Evolutionary conservation across 2,888 invertebrate genomes (phyloP).

Genomic region (Phalera bucephala): DNA sequence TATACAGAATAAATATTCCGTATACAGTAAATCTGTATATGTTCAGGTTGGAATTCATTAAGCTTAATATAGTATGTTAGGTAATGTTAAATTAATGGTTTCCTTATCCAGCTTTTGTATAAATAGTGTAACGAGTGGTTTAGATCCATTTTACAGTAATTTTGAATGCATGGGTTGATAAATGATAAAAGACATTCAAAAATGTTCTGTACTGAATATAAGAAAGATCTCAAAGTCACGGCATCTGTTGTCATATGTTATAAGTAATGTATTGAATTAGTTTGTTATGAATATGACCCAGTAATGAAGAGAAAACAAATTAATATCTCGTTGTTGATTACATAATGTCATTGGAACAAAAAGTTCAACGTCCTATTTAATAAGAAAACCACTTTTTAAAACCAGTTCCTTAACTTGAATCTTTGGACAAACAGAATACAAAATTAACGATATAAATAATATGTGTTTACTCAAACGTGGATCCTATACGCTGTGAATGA

Average conservation of each 20-base stretch:
- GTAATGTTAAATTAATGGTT: constrained; percentile 8
- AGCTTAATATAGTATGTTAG: constrained; percentile 2
- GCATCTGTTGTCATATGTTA: too few species aligned
- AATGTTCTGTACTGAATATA: too few species aligned
- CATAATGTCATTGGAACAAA: constrained; percentile 59
- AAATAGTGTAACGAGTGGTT: background rate
- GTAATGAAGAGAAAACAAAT: constrained; percentile 60
- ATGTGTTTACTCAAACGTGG: constrained; percentile 32
- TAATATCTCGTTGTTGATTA: constrained; percentile 55
- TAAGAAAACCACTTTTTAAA: constrained; percentile 72
- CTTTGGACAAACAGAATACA: constrained; percentile 49
- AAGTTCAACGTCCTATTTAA: constrained; percentile 76
- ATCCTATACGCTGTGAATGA: constrained; percentile 23
- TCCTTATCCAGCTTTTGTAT: constrained; percentile 4
- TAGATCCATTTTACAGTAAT: too few species aligned
- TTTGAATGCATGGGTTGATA: too few species aligned
- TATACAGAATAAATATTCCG: background rate
- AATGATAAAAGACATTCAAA: too few species aligned
- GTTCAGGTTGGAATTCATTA: constrained; percentile 7
- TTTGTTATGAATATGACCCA: constrained; percentile 33
- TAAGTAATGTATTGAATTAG: constrained; percentile 6
- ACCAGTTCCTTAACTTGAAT: constrained; percentile 62
- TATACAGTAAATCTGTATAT: constrained; percentile 8
- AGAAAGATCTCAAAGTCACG: too few species aligned
- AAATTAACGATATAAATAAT: constrained; percentile 34